Evolutionary conservation across 2,797 vertebrate species (phyloP), one percentile per base, ranked within the genome.

Genomic region (Microctenopoma steveboyesi): DNA sequence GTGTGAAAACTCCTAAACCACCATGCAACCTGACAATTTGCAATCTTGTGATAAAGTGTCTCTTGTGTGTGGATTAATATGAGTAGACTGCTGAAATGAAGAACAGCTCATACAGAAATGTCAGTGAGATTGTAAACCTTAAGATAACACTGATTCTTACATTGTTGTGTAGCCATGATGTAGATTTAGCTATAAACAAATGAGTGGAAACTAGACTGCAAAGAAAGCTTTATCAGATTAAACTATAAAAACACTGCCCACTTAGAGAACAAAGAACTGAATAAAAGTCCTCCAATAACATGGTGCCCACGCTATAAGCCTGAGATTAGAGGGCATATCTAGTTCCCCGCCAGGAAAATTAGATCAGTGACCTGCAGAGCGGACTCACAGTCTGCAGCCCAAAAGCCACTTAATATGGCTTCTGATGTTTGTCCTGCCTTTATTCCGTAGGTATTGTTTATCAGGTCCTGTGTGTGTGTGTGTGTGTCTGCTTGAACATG

Each of bases 321-420:
- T 59, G 55, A 87, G 81, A 91, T 92, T 86, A 90, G 79, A 78
- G 71, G 58, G n/a, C 69, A 65, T 78, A 82, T 86, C 71, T 84
- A 86, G 84, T 89, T 87, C 50, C 74, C 71, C 2, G 70, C 77
- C 84, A 88, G 81, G 74, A 89, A 90, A 89, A 92, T 91, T 79
- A 83, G 76, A 91, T 90, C 85, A 85, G 69, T 71, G 74, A 72
- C 76, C 84, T 75, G 78, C 79, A 66, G 69, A 76, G 65, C 11
- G 14, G 70, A 75, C 75, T 90, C 59, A 80, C 51, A 62, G 72
- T 60, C 74, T 30, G 6, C 59, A 54, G 64, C 64, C 66, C 60
- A 78, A 33, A 12, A 59, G 68, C 64, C 69, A 71, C 72, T 71
- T 64, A 79, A 49, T 66, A 76, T 64, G 43, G 69, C 50, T 47